Conservation (phyloP, 2,888 invertebrate genomes). For the Choreutis nemorana region DNA sequence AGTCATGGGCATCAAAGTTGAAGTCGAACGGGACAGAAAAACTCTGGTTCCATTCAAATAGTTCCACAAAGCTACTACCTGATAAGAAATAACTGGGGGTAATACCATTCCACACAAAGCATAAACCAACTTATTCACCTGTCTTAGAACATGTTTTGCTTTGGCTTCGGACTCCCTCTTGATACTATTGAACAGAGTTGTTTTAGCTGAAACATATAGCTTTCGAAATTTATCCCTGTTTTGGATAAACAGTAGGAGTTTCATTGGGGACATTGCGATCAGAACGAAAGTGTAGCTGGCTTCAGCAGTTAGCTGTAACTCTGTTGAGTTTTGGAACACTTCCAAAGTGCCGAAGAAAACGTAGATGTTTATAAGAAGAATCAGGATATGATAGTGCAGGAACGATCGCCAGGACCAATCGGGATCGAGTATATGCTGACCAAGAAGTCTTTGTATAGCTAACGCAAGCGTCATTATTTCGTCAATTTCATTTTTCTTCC, state of each 20-base stretch:
- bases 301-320: slow-evolving; percentile 24
- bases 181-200: slow-evolving; percentile 20
- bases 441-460: slow-evolving; percentile 25
- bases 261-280: slow-evolving; percentile 19
- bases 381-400: slow-evolving; percentile 19
- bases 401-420: slow-evolving; percentile 31
- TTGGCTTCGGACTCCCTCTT: slow-evolving; percentile 16
- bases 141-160: slow-evolving; percentile 14
- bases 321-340: slow-evolving; percentile 18
- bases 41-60: slow-evolving; percentile 24
- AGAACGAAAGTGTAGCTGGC: slow-evolving; percentile 30
- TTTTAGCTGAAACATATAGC: slow-evolving; percentile 28
- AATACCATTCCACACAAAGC: slow-evolving; percentile 16
- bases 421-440: slow-evolving; percentile 35
- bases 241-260: slow-evolving; percentile 22
- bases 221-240: slow-evolving; percentile 20
- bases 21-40: slow-evolving; percentile 30
- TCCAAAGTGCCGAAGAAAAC: slow-evolving; percentile 31
- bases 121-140: slow-evolving; percentile 17
- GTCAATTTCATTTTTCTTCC: slow-evolving; percentile 26
- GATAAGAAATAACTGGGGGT: slow-evolving; percentile 21
- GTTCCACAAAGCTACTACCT: slow-evolving; percentile 25
- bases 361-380: slow-evolving; percentile 22
- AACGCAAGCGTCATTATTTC: slow-evolving; percentile 20
- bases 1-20: slow-evolving; percentile 34